These are phyloP conservation scores for Pterobdella sp. DNA, from an alignment of 2,888 invertebrate species.

Conservation along the genomic window DNA sequence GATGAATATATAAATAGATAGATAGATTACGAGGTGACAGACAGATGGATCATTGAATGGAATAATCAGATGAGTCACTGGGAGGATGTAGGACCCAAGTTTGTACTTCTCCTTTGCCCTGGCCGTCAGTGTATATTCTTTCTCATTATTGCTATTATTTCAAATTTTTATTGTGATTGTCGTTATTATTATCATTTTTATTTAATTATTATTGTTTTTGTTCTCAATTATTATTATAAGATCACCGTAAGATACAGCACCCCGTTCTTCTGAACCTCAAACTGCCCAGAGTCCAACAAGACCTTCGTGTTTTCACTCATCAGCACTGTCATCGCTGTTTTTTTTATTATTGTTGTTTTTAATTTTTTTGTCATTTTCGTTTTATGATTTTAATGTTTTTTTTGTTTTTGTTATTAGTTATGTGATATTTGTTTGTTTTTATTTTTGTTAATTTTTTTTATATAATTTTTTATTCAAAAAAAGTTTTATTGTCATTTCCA, in stretches of 20 bases:
- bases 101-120: conserved; percentile 2
- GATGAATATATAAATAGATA: neutral
- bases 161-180: too few species aligned
- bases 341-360: neutral
- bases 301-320: conserved; percentile 7
- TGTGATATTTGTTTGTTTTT: neutral
- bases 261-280: conserved; percentile 18
- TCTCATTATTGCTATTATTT: too few species aligned
- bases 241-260: conserved; percentile 15
- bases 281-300: conserved; percentile 12
- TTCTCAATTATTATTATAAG: neutral
- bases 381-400: neutral
- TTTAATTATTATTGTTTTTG: neutral
- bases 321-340: conserved; percentile 13
- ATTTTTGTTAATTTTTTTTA: neutral
- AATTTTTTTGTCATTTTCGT: neutral
- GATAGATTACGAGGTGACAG: neutral
- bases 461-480: neutral
- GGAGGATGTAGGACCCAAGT: neutral
- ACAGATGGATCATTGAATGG: neutral
- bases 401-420: neutral
- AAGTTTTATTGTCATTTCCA: too few species aligned
- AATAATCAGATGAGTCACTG: neutral
- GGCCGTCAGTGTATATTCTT: conserved; percentile 41
- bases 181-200: neutral